Percentiles rank a stretch among this genome's conserved stretches.
Conservation (phyloP, 1,140 invertebrate species). For the Drosophila navojoa region DNA sequence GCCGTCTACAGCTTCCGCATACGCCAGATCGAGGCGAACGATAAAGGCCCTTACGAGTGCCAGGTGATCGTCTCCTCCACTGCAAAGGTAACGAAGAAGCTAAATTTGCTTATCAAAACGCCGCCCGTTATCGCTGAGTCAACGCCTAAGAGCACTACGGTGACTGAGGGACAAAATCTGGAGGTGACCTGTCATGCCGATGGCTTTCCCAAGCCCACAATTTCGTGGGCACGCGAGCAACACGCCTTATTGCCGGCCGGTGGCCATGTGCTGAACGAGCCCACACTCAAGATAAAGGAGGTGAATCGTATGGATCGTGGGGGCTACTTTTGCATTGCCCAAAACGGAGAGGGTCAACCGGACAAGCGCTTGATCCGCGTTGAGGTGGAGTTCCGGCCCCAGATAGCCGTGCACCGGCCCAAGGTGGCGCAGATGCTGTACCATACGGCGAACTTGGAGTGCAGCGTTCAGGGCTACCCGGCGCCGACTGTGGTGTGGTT, state of each 20-base stretch:
- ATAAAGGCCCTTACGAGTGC: conserved; percentile 91
- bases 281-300: conserved; percentile 87
- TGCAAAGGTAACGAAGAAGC: conserved; percentile 89
- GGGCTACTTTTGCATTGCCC: conserved; percentile 94
- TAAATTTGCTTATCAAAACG: conserved; percentile 89
- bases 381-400: conserved; percentile 92
- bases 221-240: conserved; percentile 92
- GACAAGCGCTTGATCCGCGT: conserved; percentile 90
- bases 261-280: conserved; percentile 89
- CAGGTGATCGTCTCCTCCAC: conserved; percentile 89
- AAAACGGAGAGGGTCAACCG: conserved; percentile 92
- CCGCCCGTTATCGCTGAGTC: conserved; percentile 92
- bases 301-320: conserved; percentile 92
- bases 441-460: conserved; percentile 92
- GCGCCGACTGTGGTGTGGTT: conserved; percentile 91
- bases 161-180: conserved; percentile 88
- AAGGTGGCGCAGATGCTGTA: conserved; percentile 90
- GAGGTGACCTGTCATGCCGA: conserved; percentile 90
- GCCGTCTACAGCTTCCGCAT: conserved; percentile 89
- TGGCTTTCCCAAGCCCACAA: conserved; percentile 89
- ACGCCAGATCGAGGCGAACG: conserved; percentile 91
- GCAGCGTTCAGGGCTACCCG: conserved; percentile 92
- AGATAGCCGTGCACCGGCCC: conserved; percentile 89
- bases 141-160: conserved; percentile 88
- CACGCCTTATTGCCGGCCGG: conserved; percentile 92